A percentile compares a stretch with the other conserved stretches of the same genome.
These are phyloP conservation scores for Ailurus styani DNA, from an alignment of 2,113 vertebrate species.

Conservation along the genomic window DNA sequence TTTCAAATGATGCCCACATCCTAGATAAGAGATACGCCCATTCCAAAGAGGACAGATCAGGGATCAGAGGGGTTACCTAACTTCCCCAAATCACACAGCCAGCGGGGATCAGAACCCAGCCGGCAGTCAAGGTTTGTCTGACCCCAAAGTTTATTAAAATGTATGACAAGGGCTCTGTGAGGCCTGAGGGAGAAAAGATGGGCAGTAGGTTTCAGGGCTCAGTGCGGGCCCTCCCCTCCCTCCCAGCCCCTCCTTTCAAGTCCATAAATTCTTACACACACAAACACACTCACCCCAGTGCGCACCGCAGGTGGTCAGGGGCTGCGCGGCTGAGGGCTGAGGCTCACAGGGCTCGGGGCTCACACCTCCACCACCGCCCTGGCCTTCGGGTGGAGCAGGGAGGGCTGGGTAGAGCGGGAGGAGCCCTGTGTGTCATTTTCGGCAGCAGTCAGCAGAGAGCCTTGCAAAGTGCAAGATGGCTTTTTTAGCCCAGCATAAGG, in stretches of 20 bases:
- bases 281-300: constrained; percentile 69
- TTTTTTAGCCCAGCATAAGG: constrained; percentile 82
- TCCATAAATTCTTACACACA: constrained; percentile 82
- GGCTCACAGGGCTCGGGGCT: background rate
- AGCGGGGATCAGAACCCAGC: background rate
- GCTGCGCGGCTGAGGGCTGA: constrained; percentile 49
- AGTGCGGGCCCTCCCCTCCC: constrained; percentile 72
- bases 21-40: background rate
- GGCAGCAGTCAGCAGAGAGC: constrained; percentile 62
- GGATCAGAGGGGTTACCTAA: background rate
- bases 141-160: constrained; percentile 24
- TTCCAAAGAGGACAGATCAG: background rate
- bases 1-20: background rate
- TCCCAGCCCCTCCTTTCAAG: constrained; percentile 67
- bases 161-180: background rate
- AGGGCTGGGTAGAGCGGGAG: background rate
- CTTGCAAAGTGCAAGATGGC: constrained; percentile 79
- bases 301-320: constrained; percentile 79
- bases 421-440: constrained; percentile 54
- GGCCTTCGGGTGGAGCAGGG: constrained; percentile 4
- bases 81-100: constrained; percentile 6
- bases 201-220: background rate
- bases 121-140: background rate
- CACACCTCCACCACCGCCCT: background rate
- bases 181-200: background rate